phyloP scores from a whole-genome alignment of 2,113 vertebrate species.

The Struthidea cinerea region DNA sequence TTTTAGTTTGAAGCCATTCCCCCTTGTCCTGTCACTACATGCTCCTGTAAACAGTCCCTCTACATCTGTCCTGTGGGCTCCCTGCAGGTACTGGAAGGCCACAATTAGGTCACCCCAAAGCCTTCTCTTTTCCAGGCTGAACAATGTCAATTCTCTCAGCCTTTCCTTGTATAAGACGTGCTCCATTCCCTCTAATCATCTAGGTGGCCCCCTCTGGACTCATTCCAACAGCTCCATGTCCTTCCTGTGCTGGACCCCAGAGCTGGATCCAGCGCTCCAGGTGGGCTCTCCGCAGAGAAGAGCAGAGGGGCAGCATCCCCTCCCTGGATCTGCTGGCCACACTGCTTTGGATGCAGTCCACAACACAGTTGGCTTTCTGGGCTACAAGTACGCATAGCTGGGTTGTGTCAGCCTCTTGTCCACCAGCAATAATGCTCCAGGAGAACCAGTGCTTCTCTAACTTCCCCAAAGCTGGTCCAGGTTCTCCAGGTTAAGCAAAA shows the following conservation, averaged over 20 bases:
- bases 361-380: fast-evolving
- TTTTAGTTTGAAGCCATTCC: background rate
- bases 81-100: background rate
- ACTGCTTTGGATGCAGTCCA: background rate
- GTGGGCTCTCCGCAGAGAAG: background rate
- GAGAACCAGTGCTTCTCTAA: background rate
- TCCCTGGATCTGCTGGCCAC: background rate
- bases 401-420: background rate
- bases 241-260: background rate
- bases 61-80: background rate
- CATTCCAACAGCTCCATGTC: background rate
- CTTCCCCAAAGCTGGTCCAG: background rate
- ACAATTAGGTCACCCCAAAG: background rate
- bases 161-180: background rate
- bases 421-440: background rate
- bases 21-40: background rate
- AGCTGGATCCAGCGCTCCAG: background rate
- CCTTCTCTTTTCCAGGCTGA: background rate
- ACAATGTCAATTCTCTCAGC: background rate
- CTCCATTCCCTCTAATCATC: background rate
- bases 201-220: background rate
- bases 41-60: background rate
- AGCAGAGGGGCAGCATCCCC: background rate
- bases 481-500: background rate
- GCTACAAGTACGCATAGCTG: background rate